phyloP scores from a whole-genome alignment of 2,113 vertebrate genomes.

The Rhegmatorhina hoffmannsi region DNA sequence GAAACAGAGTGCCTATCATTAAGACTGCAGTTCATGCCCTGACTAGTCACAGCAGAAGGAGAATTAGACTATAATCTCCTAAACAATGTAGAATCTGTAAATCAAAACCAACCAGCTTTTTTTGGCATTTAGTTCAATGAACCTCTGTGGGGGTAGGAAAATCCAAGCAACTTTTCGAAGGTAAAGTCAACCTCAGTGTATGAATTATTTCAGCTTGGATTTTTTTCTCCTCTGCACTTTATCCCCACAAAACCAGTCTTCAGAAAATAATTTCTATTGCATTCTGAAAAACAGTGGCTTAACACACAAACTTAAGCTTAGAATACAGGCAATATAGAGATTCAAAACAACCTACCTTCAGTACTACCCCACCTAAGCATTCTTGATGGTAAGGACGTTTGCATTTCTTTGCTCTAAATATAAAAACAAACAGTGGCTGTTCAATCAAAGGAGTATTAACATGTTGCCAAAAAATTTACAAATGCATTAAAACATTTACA shows the following conservation, averaged over 20 bases:
- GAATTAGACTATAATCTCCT: slow-evolving; percentile 53
- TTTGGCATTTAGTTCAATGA: slow-evolving; percentile 44
- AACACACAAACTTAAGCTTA: background rate
- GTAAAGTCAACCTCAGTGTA: background rate
- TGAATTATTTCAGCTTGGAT: background rate
- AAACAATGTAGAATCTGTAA: slow-evolving; percentile 60
- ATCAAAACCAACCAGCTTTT: slow-evolving; percentile 33
- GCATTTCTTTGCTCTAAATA: slow-evolving; percentile 28
- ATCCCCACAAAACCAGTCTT: background rate
- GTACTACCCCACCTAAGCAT: background rate
- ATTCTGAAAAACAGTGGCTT: background rate
- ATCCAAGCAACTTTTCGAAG: background rate
- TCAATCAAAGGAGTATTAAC: slow-evolving; percentile 16
- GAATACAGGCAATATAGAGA: background rate
- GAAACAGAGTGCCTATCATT: slow-evolving; percentile 30
- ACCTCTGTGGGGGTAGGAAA: background rate
- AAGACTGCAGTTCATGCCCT: slow-evolving; percentile 41
- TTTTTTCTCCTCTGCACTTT: background rate
- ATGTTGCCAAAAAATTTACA: background rate
- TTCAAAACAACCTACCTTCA: slow-evolving; percentile 28
- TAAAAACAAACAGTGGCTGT: background rate
- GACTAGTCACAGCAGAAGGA: slow-evolving; percentile 41
- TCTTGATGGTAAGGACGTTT: slow-evolving; percentile 26
- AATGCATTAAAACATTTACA: background rate
- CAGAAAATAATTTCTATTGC: background rate